A percentile compares a stretch with the other conserved stretches of the same genome.
phyloP scores from a whole-genome alignment of 1,140 invertebrate species.

The Andricus grossulariae region DNA sequence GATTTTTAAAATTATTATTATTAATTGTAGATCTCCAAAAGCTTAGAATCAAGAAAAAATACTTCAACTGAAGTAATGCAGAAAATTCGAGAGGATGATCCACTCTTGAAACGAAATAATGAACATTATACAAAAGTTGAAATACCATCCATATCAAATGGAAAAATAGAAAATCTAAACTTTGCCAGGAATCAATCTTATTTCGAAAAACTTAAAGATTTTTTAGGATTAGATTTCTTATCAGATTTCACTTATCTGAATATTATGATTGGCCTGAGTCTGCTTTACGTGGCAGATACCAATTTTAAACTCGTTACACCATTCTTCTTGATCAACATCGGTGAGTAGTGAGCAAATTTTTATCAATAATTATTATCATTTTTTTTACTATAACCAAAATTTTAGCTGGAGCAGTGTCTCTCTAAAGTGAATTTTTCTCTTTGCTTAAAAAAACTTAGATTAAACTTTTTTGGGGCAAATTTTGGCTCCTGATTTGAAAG shows the following conservation, averaged over 20 bases:
- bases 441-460: conserved; percentile 18
- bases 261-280: conserved; percentile 81
- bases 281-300: conserved; percentile 84
- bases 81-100: not conserved
- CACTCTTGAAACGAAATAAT: not conserved
- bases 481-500: not conserved
- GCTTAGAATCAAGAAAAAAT: too few relatives aligned
- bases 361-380: too few relatives aligned
- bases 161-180: not conserved
- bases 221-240: conserved; percentile 80
- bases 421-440: conserved; percentile 24
- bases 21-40: too few relatives aligned
- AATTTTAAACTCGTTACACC: conserved; percentile 86
- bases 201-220: conserved; percentile 71
- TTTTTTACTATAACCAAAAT: too few relatives aligned
- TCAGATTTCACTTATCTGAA: conserved; percentile 83
- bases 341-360: conserved; percentile 67
- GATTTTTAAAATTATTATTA: too few relatives aligned
- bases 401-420: not conserved
- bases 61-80: too few relatives aligned
- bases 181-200: not conserved
- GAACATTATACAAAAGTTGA: not conserved
- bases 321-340: conserved; percentile 82
- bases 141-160: not conserved
- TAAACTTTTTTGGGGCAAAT: conserved; percentile 2